Percentiles rank a stretch among this genome's conserved stretches.
These are phyloP conservation scores for Cecropterus lyciades DNA, from an alignment of 1,140 invertebrate species.

Conservation along the genomic window DNA sequence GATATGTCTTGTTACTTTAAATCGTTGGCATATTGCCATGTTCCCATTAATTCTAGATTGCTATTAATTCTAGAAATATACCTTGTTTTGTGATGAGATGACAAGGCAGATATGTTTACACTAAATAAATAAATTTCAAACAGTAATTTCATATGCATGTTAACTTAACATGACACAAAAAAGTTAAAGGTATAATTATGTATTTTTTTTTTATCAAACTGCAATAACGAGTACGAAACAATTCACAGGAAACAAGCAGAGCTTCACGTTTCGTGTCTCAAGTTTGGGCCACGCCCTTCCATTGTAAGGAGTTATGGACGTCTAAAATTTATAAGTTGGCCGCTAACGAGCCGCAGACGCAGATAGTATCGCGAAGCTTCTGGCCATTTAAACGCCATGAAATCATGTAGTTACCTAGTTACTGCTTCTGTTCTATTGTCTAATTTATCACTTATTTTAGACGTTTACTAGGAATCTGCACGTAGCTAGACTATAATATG, in stretches of 20 bases:
- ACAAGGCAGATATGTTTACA: too few relatives aligned
- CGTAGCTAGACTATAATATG: not conserved
- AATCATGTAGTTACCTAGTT: conserved; percentile 39
- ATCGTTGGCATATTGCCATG: too few relatives aligned
- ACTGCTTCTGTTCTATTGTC: conserved; percentile 36
- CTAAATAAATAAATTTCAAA: too few relatives aligned
- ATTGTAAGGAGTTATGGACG: conserved; percentile 50
- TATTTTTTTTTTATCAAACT: not conserved
- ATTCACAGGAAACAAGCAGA: conserved; percentile 34
- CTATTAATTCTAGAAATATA: too few relatives aligned
- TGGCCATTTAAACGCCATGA: conserved; percentile 49
- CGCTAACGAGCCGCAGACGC: conserved; percentile 63
- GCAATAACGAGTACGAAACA: conserved; percentile 16
- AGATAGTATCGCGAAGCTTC: conserved; percentile 59
- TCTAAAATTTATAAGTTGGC: conserved; percentile 67
- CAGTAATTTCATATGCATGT: too few relatives aligned
- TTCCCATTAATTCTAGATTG: too few relatives aligned
- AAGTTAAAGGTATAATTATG: not conserved
- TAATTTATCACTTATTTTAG: conserved; percentile 35
- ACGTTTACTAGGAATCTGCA: conserved; percentile 23
- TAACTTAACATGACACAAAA: not conserved
- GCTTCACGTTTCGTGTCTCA: conserved; percentile 26
- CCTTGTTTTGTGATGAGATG: too few relatives aligned
- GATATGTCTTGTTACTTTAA: too few relatives aligned
- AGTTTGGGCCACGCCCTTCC: conserved; percentile 49